A percentile compares a stretch with the other conserved stretches of the same genome.
phyloP scores from a whole-genome alignment of 2,113 vertebrate species.

The human (Homo sapiens) region GRCh38 chr2:34492501-34493000 shows the following conservation, averaged over 20 bases:
- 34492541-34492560: background rate
- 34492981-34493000: background rate
- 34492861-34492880: background rate
- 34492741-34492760: background rate
- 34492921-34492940: background rate
- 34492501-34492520: background rate
- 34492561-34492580: background rate
- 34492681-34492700: background rate
- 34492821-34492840: background rate
- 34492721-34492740: constrained; percentile 34
- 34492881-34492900: background rate
- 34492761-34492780: background rate
- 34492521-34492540: background rate
- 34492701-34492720: background rate
- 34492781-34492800: background rate
- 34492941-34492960: background rate
- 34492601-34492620: constrained; percentile 10
- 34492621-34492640: background rate
- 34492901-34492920: background rate
- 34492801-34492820: background rate
- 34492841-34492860: background rate
- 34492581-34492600: background rate
- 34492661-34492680: background rate
- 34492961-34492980: background rate
- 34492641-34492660: background rate